Conservation (phyloP, 2,797 vertebrate species). For the Pachyuromys duprasi region DNA sequence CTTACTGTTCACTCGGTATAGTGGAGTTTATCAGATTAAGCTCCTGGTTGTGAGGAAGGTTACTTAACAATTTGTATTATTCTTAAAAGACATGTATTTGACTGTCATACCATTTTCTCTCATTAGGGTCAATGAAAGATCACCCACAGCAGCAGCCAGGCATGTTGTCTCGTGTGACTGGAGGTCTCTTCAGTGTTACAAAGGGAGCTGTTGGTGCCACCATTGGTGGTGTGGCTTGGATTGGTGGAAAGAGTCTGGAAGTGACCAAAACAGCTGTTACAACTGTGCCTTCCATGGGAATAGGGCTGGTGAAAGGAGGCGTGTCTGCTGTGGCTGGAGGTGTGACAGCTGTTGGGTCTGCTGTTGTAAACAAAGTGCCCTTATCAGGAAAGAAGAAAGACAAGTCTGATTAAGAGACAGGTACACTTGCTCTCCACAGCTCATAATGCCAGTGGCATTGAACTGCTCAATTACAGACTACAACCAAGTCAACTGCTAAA, state of each 20-base stretch:
- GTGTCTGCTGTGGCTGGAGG: slow-evolving; percentile 96
- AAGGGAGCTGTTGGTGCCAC: slow-evolving; percentile 97
- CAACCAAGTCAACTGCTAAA: slow-evolving; percentile 84
- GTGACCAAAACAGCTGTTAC: slow-evolving; percentile 96
- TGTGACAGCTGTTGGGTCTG: slow-evolving; percentile 94
- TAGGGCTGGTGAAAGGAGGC: slow-evolving; percentile 96
- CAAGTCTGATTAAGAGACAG: slow-evolving; percentile 95
- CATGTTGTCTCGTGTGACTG: slow-evolving; percentile 95
- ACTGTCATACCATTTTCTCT: slow-evolving; percentile 57
- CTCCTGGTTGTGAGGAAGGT: neutral
- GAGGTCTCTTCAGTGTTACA: slow-evolving; percentile 95
- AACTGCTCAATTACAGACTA: slow-evolving; percentile 83
- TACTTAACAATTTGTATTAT: neutral
- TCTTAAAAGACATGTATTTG: neutral
- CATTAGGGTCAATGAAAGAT: slow-evolving; percentile 92
- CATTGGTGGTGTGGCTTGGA: slow-evolving; percentile 95
- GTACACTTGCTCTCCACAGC: slow-evolving; percentile 72
- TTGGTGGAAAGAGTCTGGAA: slow-evolving; percentile 96
- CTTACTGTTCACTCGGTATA: neutral
- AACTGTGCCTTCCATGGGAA: slow-evolving; percentile 93
- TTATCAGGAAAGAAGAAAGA: slow-evolving; percentile 97
- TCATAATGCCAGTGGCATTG: slow-evolving; percentile 81
- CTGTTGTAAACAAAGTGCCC: slow-evolving; percentile 96
- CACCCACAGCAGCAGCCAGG: slow-evolving; percentile 94
- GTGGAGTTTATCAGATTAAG: neutral